Evolutionary conservation across 2,113 vertebrate genomes (phyloP).

Genomic region (Chitala chitala): DNA sequence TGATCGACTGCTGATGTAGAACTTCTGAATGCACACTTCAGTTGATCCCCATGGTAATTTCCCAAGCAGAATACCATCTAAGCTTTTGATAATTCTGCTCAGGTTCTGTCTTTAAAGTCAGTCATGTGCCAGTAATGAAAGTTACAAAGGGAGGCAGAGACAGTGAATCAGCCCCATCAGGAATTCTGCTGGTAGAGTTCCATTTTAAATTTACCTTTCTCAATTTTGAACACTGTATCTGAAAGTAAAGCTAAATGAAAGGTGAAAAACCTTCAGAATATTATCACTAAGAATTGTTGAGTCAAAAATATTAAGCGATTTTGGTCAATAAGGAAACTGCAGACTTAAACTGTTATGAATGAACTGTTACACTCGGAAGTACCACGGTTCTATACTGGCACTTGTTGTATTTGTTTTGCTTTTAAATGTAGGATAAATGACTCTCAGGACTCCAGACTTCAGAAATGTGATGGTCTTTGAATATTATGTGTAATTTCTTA

Average conservation of each 20-base stretch:
- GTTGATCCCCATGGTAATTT: constrained; percentile 19
- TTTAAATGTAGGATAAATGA: no score
- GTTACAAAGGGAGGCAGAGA: constrained; percentile 16
- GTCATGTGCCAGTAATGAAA: constrained; percentile 28
- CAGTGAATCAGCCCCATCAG: constrained; percentile 9
- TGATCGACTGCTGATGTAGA: constrained; percentile 13
- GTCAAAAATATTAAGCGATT: no score
- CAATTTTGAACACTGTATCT: not conserved
- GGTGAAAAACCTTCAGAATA: not conserved
- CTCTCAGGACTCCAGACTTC: no score
- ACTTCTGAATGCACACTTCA: constrained; percentile 11
- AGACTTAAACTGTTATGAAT: no score
- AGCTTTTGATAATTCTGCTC: constrained; percentile 16
- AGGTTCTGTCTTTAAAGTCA: constrained; percentile 23
- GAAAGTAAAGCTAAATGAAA: constrained; percentile 4
- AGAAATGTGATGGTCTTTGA: no score
- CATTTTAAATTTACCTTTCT: not conserved
- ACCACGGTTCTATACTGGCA: no score
- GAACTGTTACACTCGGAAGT: no score
- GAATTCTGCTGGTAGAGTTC: constrained; percentile 15
- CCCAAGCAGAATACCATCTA: constrained; percentile 20
- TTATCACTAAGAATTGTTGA: no score
- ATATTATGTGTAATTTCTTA: no score
- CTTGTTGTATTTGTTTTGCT: no score
- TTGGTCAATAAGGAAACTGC: no score